Evolutionary conservation across 92 coral and sea anemone species (phyloP), one percentile per base, ranked within the genome.

Genomic region (Phenganax stokvisi): DNA sequence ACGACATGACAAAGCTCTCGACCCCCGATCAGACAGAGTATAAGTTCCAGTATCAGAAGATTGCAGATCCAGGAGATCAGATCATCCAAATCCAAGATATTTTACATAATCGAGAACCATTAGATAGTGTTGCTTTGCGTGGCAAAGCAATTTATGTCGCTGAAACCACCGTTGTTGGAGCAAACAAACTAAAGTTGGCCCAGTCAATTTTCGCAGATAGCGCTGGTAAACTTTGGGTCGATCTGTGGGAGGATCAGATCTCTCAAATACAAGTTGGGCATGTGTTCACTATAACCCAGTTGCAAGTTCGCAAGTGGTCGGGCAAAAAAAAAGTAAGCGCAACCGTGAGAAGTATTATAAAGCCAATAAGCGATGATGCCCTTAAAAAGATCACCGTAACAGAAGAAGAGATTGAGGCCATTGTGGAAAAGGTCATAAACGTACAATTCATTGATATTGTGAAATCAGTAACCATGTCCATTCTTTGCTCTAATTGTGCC

Each of bases 291-390:
- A 67, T 67, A 67, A 67, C 72, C 11, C 31, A 69, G 28, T 51
- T 37, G 47, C 80, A 75, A 54, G 85, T 81, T 51, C 80, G 80
- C 81, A 17, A 29, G 51, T 81, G 85, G 85, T 81, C 79, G 85
- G n/a, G 79, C 47, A 51, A 81, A 81, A 59, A 69, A 69, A 71
- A 20, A 20, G 56, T 71, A 20, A 67, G 72, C 13, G 68, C 85
- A 51, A 81, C 64, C 51, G 66, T 75, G 54, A 71, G 52, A 66
- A 66, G 79, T 67, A n/a, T 63, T 54, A 63, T 79, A 9, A 57
- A 69, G 37, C 6, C 72, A 59, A 63, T 63, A 20, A 37, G 29
- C 25, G 77, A 79, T 54, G 83, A 79, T 12, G 54, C 30, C 27
- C 83, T 79, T 17, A n/a, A 59, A 54, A 47, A 63, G 51, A 79